Evolutionary conservation across 2,888 invertebrate species (phyloP), one percentile per base, ranked within the genome.

Genomic region (Rhagonycha lutea): DNA sequence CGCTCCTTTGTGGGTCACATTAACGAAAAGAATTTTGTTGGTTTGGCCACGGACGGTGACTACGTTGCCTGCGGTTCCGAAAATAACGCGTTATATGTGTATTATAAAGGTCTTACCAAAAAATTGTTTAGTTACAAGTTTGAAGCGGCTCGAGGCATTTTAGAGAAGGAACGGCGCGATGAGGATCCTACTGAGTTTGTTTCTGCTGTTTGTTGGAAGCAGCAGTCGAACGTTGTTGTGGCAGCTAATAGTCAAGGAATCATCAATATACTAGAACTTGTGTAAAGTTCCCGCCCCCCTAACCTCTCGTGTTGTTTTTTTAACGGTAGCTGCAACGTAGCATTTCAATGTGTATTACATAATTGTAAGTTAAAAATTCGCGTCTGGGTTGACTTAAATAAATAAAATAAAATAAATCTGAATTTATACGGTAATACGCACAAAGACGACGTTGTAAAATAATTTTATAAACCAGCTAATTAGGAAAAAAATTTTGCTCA

Each of bases 1-100:
- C 91, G 96, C 24, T 96, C 96, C 0, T 96, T 97, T 88, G 92
- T 94, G 14, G 98, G 98, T 0, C 98, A 98, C 88, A 92, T 94
- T 7, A 98, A 98, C 86, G 98, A 98, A 88, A 98, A 98, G 88
- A 98, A 98, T 88, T 98, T 98, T 88, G 97, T 98, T 3, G 98
- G 98, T 0, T 89, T 98, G 68, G 96, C 97, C 0, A 96, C 97
- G 0, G 96, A 97, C 85, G 96, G 95, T 1, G 93, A 96, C 88
- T 98, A 97, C 87, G 92, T 98, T 28, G 96, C 97, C 0, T 98
- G 97, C 88, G 98, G 98, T 72, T 97, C 97, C 3, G 98, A 98
- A 88, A 97, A 97, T 86, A 98, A 98, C 88, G 94, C 96, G 0
- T 89, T 98, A 5, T 98, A 96, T 86, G 92, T 98, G 69, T 98